phyloP scores from a whole-genome alignment of 1,140 invertebrate genomes.

The Drosophila sechellia region DNA sequence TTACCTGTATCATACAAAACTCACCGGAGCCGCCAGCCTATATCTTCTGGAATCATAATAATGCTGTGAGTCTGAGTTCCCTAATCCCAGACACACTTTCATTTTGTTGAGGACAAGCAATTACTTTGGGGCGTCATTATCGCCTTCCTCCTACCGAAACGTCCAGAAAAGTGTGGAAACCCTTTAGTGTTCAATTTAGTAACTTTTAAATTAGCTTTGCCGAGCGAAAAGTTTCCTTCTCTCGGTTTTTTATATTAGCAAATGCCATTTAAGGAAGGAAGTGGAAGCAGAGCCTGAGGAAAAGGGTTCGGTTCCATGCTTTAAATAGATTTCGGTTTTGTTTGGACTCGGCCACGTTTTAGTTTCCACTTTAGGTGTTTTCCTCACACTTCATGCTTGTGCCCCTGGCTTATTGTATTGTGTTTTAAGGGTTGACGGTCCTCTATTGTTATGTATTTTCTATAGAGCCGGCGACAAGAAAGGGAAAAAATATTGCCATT shows the following conservation, averaged over 20 bases:
- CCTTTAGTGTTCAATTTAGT: conserved; percentile 72
- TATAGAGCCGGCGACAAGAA: conserved; percentile 50
- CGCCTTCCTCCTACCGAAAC: conserved; percentile 22
- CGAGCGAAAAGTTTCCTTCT: conserved; percentile 48
- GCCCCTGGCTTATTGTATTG: conserved; percentile 72
- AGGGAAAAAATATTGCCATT: conserved; percentile 62
- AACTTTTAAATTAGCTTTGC: conserved; percentile 81
- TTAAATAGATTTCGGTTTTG: conserved; percentile 81
- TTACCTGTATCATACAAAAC: conserved; percentile 95
- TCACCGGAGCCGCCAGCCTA: conserved; percentile 96
- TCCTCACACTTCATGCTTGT: conserved; percentile 56
- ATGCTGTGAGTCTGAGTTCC: conserved; percentile 88
- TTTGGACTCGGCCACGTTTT: conserved; percentile 65
- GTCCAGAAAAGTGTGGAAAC: conserved; percentile 36
- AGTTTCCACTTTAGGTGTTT: conserved; percentile 81
- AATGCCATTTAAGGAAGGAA: conserved; percentile 68
- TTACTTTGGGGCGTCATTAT: conserved; percentile 69
- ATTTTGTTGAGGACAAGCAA: conserved; percentile 45
- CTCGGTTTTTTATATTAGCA: conserved; percentile 37
- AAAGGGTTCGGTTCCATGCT: conserved; percentile 57
- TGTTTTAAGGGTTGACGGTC: conserved; percentile 61
- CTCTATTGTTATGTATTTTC: conserved; percentile 71
- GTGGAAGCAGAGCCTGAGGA: not conserved
- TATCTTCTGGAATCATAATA: conserved; percentile 97
- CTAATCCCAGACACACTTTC: not conserved